Base-by-base conservation (phyloP, 2,888 invertebrate species). In the Mactromeris polynyma region DNA sequence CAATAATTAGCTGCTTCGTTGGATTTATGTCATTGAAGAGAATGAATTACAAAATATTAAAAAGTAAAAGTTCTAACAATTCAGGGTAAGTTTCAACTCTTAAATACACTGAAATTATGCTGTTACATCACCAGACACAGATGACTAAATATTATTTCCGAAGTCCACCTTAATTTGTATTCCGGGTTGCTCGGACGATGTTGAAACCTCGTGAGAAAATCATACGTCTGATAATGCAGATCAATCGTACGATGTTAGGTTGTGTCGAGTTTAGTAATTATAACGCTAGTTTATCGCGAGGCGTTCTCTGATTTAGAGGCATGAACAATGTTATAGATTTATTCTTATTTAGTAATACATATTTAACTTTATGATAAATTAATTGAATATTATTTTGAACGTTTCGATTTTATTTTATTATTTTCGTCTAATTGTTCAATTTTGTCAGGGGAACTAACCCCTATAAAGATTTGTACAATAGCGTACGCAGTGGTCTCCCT, bases 241-340 rank as follows among this genome's bases (percentile, higher is more conserved):
- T 85, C 69, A 85, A 82, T 84, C 83, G 83, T 84, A 84, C 83
- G 83, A 84, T 84, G 79, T 26, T 21, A 21, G 21, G 31, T 46
- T 31, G 81, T 31, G 19, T 54, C 31, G 54, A 36, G 46, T 54
- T 81, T 54, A 54, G 26, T 46, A 81, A 81, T 81, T 81, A 54
- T 38, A 81, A 54, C 36, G 51, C 7, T 64, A 9, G 26, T 26
- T 26, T n/a, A 64, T 4, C 21, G 26, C n/a, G 58, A 11, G 58
- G 58, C 26, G 58, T 64, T 58, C 58, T n/a, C 58, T n/a, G 46
- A 14, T 46, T n/a, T n/a, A n/a, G n/a, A n/a, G 46, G 17, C 17
- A 11, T 14, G 14, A 17, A 17, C 46, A 46, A 46, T 46, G 17
- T 1, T 46, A 46, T 17, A 46, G 17, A 46, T 46, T 17, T 17